These are phyloP conservation scores for Balanococcus diminutus DNA, from an alignment of 2,888 invertebrate species.

Conservation along the genomic window DNA sequence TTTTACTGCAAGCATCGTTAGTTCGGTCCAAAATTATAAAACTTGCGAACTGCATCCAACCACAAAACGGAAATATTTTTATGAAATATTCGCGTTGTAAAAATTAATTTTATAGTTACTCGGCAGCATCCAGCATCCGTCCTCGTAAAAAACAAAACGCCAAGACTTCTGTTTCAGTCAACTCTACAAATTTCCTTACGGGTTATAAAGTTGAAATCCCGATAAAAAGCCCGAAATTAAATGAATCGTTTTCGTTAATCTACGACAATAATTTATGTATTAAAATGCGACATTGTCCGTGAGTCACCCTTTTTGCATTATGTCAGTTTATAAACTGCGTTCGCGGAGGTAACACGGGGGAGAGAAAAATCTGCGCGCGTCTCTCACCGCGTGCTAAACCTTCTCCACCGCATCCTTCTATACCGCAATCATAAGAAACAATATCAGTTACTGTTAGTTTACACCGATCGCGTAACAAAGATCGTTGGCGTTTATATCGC, in stretches of 20 bases:
- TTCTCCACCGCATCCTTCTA: slow-evolving; percentile 26
- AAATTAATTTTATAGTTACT: neutral
- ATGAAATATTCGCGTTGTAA: neutral
- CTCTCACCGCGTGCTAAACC: slow-evolving; percentile 47
- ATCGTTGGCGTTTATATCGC: slow-evolving; percentile 30
- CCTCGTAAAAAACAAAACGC: neutral
- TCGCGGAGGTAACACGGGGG: neutral
- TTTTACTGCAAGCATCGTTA: neutral
- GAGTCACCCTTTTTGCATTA: slow-evolving; percentile 45
- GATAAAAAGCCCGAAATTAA: slow-evolving; percentile 7
- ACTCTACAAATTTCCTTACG: neutral
- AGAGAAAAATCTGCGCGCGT: slow-evolving; percentile 49
- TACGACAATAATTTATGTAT: slow-evolving; percentile 37
- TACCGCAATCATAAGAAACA: slow-evolving; percentile 47
- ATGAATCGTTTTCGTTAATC: slow-evolving; percentile 26
- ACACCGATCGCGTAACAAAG: slow-evolving; percentile 48
- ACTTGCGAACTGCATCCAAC: neutral
- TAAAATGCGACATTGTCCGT: slow-evolving; percentile 45
- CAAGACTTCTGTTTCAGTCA: slow-evolving; percentile 2
- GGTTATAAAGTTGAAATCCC: slow-evolving; percentile 12
- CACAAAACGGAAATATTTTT: slow-evolving; percentile 7
- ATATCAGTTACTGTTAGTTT: slow-evolving; percentile 49
- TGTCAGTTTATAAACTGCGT: slow-evolving; percentile 30
- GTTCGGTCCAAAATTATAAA: slow-evolving; percentile 13
- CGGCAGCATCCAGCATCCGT: too few relatives aligned